phyloP scores from a whole-genome alignment of 2,888 invertebrate species.

The Stratiomys singularior region DNA sequence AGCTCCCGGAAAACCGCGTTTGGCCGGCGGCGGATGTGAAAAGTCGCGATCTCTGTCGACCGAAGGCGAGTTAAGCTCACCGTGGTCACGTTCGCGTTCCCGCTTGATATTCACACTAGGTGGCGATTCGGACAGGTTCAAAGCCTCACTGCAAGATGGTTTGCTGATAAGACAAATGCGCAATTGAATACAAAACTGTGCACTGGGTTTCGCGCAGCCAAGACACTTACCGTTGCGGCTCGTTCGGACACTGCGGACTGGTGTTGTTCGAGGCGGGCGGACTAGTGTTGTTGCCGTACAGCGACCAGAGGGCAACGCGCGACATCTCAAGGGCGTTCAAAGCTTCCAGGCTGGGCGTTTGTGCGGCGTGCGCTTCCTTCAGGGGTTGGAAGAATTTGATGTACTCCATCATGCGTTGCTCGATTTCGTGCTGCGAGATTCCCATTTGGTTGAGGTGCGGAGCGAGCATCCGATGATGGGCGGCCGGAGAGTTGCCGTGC shows the following conservation, averaged over 20 bases:
- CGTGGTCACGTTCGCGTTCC: constrained; percentile 64
- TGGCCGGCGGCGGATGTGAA: constrained; percentile 73
- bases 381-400: constrained; percentile 74
- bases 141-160: constrained; percentile 73
- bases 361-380: constrained; percentile 62
- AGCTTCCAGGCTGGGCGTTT: constrained; percentile 67
- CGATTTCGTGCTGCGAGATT: constrained; percentile 76
- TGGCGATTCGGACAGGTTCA: constrained; percentile 80
- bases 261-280: constrained; percentile 66
- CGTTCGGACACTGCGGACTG: constrained; percentile 62
- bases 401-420: constrained; percentile 82
- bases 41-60: constrained; percentile 62
- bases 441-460: constrained; percentile 69
- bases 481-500: constrained; percentile 68
- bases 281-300: constrained; percentile 77
- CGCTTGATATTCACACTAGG: constrained; percentile 68
- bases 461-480: constrained; percentile 64
- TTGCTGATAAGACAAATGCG: not conserved
- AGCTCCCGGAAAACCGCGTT: constrained; percentile 62
- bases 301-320: constrained; percentile 82
- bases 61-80: constrained; percentile 49
- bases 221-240: constrained; percentile 65
- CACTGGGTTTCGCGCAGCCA: constrained; percentile 1
- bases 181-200: not conserved
- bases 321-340: constrained; percentile 81